Percentiles rank a stretch among this genome's conserved stretches.
phyloP scores from a whole-genome alignment of 2,888 invertebrate genomes.

The Nephrotoma appendiculata region DNA sequence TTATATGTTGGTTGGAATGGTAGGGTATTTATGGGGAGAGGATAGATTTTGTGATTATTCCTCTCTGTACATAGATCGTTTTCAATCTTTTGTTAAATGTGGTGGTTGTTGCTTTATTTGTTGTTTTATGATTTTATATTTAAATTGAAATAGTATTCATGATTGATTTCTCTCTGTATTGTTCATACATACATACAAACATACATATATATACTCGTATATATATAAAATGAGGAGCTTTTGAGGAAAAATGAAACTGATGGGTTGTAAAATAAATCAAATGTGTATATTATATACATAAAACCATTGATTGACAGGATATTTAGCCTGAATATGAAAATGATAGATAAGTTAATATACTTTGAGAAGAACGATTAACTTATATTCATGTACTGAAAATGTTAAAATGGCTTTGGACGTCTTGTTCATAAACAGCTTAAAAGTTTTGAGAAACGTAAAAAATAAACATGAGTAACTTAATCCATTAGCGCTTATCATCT shows the following conservation, averaged over 20 bases:
- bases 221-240: neutral
- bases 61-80: neutral
- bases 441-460: neutral
- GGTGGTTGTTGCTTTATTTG: neutral
- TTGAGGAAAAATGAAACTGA: neutral
- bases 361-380: neutral
- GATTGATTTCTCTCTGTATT: neutral
- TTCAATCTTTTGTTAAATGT: neutral
- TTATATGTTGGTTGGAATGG: neutral
- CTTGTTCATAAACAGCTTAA: neutral
- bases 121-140: neutral
- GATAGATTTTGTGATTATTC: neutral
- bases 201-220: too few species aligned
- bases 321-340: neutral
- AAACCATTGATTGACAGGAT: neutral
- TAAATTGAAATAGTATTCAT: neutral
- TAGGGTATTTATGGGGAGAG: neutral
- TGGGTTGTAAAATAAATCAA: neutral
- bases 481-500: too few species aligned
- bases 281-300: neutral
- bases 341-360: neutral
- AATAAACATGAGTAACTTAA: too few species aligned
- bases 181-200: neutral
- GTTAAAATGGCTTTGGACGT: neutral
- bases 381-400: neutral